Evolutionary conservation across 2,113 vertebrate genomes (phyloP), one percentile per base, ranked within the genome.

Genomic region (Anhinga rufa): DNA sequence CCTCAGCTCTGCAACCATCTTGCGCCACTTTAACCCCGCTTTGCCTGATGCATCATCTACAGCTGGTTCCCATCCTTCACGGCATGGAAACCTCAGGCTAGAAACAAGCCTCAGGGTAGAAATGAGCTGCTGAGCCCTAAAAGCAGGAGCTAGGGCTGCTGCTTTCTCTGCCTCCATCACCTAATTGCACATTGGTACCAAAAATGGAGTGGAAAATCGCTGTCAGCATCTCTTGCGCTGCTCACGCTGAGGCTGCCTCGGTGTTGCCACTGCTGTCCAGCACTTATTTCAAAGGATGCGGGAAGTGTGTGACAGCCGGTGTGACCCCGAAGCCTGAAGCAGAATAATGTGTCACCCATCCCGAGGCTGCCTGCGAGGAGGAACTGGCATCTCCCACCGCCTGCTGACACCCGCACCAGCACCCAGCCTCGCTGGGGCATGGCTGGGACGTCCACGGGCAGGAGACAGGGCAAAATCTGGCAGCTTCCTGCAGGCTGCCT

Each of bases 181-280:
- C 57, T 44, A 31, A 21, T 13, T 20, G 64, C 14, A 29, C 15
- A 2, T 54, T 19, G 91, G 92, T 72, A 82, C 93, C 92, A 97
- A 97, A 97, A 91, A 95, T 81, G 93, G 96, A 96, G 90, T 88
- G 95, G 96, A 96, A 97, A 97, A 93, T 92, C 19, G 36, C 61
- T 21, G 70, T 92, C 94, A 88, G 92, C 94, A 76, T 60, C 87
- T 54, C 86, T 38, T 1, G 10, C 3, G 10, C 88, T 12, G 54
- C 89, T n/a, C 21, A 3, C 1, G 69, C 36, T 31, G 79, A 32
- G 83, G 60, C 71, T 54, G 86, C 71, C 79, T 14, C 2, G 16
- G 61, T 7, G 9, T 57, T 49, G 81, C 82, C 11, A 9, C 36
- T 44, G 58, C 65, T 66, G 8, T 38, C 71, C 82, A 28, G 87